phyloP scores from a whole-genome alignment of 2,797 vertebrate genomes.

The Acanthurus lineatus region DNA sequence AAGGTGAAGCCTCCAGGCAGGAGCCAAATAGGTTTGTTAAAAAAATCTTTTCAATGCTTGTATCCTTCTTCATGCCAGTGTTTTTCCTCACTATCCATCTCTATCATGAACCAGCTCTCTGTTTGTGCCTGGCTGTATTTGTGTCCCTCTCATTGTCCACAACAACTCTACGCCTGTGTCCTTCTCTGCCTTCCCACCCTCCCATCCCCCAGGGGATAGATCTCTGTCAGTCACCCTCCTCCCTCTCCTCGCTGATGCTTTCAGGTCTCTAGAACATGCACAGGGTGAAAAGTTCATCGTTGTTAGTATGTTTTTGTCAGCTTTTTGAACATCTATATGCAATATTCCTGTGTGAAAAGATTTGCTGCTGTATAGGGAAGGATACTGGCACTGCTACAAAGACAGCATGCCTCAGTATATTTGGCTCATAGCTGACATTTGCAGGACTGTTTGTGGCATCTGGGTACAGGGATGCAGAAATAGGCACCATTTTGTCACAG shows the following conservation, averaged over 20 bases:
- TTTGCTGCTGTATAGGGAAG: background rate
- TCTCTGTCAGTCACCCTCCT: conserved; percentile 44
- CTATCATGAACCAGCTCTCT: background rate
- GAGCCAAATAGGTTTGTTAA: conserved; percentile 87
- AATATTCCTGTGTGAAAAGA: background rate
- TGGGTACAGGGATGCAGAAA: conserved; percentile 39
- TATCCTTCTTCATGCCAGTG: background rate
- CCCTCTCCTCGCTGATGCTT: conserved; percentile 17
- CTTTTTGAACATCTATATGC: background rate
- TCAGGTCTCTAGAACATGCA: background rate
- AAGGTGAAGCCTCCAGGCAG: conserved; percentile 88
- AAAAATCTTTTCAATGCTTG: background rate
- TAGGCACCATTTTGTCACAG: conserved; percentile 62
- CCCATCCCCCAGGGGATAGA: conserved; percentile 47
- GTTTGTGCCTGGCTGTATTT: background rate
- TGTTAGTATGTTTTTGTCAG: background rate
- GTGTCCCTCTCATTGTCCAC: background rate
- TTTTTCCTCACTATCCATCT: background rate
- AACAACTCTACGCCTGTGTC: conserved; percentile 20
- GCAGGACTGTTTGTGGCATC: conserved; percentile 14
- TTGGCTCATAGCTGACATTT: conserved; percentile 31
- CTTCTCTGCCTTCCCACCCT: conserved; percentile 20
- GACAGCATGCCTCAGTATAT: conserved; percentile 30
- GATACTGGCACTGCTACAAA: conserved; percentile 13
- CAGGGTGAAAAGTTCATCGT: background rate